Percentiles rank a stretch among this genome's conserved stretches.
Evolutionary conservation across 2,797 vertebrate species (phyloP).

Genomic region (Pelobates cultripes): DNA sequence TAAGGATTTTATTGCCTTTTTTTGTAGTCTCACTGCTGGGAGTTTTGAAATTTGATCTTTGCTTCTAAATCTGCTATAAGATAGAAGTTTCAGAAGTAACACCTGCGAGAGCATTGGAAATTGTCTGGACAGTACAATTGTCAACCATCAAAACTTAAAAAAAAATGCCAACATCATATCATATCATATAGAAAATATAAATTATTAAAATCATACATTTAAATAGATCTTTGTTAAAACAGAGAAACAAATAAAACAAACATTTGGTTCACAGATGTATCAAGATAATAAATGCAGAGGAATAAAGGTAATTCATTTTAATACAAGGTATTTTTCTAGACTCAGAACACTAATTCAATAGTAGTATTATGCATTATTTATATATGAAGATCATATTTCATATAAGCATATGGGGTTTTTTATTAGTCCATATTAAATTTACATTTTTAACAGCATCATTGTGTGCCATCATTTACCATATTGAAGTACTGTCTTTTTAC

Average conservation of each 20-base stretch:
- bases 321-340: neutral
- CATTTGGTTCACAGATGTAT: neutral
- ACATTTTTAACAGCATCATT: neutral
- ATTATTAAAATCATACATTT: neutral
- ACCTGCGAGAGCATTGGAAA: conserved; percentile 51
- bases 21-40: conserved; percentile 55
- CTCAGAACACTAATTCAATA: neutral
- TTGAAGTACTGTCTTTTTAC: neutral
- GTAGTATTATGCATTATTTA: neutral
- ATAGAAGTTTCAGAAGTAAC: conserved; percentile 52
- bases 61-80: conserved; percentile 55
- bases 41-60: conserved; percentile 56
- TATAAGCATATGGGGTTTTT: neutral
- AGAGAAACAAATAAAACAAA: neutral
- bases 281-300: neutral
- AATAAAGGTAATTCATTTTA: neutral
- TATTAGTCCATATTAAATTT: neutral
- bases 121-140: conserved; percentile 46
- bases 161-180: conserved; percentile 6
- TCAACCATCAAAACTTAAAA: conserved; percentile 27
- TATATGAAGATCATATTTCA: neutral
- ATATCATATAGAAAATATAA: neutral
- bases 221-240: neutral
- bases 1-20: conserved; percentile 58
- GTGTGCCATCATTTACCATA: neutral